These are phyloP conservation scores for Tenthredo livida DNA, from an alignment of 2,888 invertebrate species.

Conservation along the genomic window DNA sequence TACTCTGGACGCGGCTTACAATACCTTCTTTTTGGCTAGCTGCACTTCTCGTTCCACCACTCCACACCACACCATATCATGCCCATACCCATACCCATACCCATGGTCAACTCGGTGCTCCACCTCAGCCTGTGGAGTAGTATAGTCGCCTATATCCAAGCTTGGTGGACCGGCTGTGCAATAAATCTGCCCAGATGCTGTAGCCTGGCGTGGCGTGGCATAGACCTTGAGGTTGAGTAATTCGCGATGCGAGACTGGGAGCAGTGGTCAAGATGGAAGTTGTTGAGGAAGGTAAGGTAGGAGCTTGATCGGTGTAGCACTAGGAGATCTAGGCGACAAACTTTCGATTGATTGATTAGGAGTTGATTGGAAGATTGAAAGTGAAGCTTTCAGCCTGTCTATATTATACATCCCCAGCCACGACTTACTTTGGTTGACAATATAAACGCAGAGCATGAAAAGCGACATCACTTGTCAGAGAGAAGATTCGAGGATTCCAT, in stretches of 20 bases:
- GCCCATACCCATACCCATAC: neutral
- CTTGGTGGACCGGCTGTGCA: constrained; percentile 55
- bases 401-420: neutral
- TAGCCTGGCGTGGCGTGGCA: constrained; percentile 34
- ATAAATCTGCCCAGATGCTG: constrained; percentile 66
- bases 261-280: constrained; percentile 58
- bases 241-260: constrained; percentile 37
- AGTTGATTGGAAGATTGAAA: neutral
- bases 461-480: constrained; percentile 6
- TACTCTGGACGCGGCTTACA: constrained; percentile 61
- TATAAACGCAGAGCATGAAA: neutral
- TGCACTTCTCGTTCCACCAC: constrained; percentile 38
- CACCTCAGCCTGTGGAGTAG: neutral
- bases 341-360: constrained; percentile 3
- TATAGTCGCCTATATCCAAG: constrained; percentile 28
- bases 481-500: neutral
- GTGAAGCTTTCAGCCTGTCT: neutral
- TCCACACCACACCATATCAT: constrained; percentile 2
- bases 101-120: constrained; percentile 22
- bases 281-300: constrained; percentile 57
- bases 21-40: constrained; percentile 64
- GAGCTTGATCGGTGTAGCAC: neutral
- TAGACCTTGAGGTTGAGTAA: constrained; percentile 48
- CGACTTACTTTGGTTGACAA: constrained; percentile 1
- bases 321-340: neutral